Evolutionary conservation across 2,888 invertebrate genomes (phyloP), one percentile per base, ranked within the genome.

Genomic region (Drosophila villosipedis): DNA sequence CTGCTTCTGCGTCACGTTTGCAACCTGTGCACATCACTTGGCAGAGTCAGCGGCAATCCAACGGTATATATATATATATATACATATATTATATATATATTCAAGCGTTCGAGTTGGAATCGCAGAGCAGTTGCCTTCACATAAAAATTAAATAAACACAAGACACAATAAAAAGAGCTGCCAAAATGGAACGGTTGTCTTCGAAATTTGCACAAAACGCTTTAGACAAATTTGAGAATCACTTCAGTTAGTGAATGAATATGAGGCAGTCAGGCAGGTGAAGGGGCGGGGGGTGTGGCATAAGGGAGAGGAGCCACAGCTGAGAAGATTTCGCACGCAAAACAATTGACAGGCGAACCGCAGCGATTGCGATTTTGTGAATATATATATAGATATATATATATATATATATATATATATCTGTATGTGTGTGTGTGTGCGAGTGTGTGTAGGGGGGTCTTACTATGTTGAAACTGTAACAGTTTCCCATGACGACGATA

Each of bases 221-320:
- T 90, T 90, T 71, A 73, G 89, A 85, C 90, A 85, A 85, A 85
- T 85, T 85, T 90, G 84, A 90, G 90, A 88, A 88, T 88, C 75
- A 73, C 72, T 83, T 73, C 47, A 47, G 77, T 19, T 31, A 16
- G 16, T 22, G 33, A 84, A 72, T 68, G 25, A 47, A 47, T 47
- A 14, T 47, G 50, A 35, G 57, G 39, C 28, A 39, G 57, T 50
- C 16, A n/a, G 22, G 5, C 14, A 4, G 9, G 1, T 25, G 16
- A n/a, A 7, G 19, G 31, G 30, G 28, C 1, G n/a, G 10, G 0
- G 0, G 2, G 33, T 16, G 28, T 12, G 4, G 6, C 14, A 14
- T 19, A 0, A 1, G 28, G 28, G 16, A 53, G 9, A 30, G 35
- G 28, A 7, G 16, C 14, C 14, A 7, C 9, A 2, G 58, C 60